Evolutionary conservation across 2,888 invertebrate genomes (phyloP), one percentile per base, ranked within the genome.

Genomic region (Atrina japonica): DNA sequence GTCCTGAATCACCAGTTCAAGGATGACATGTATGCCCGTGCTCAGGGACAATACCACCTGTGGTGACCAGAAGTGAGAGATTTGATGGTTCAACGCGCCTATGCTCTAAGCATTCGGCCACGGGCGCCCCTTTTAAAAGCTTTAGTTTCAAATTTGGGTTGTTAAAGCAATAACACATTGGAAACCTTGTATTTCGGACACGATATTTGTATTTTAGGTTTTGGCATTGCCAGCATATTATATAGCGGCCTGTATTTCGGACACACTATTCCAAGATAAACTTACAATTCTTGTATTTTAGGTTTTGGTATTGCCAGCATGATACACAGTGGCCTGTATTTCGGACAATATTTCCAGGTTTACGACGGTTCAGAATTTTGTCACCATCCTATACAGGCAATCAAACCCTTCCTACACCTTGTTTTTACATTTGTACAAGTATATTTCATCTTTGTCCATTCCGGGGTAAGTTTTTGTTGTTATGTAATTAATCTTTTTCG

Each of bases 381-480:
- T 90, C 60, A 61, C 27, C 96, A 96, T 91, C 95, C 97, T 71
- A 92, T 97, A 72, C 94, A 95, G 80, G 97, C 97, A 49, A 93
- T 97, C 49, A 97, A 97, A 91, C 97, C 97, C 3, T 93, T 97
- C 63, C 93, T 97, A 45, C 97, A 97, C 91, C 96, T 97, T 95
- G 94, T 97, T 82, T 98, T 98, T 92, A 97, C 97, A 35, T 98
- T 98, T 88, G 96, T 97, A 95, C 98, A 98, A 92, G 97, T 98
- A 96, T 98, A 98, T 90, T 98, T 98, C 91, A 97, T 98, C 90
- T 98, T 98, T 92, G 96, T 97, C 95, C 97, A 97, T 91, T 96
- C 97, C 70, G 93, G 97, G 93, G 98, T 98, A 93, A 94, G 11
- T 35, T 35, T 11, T 7, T 7, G 11, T 35, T 35, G 5, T 35